Evolutionary conservation across 2,888 invertebrate genomes (phyloP).

Genomic region (Acleris cristana): DNA sequence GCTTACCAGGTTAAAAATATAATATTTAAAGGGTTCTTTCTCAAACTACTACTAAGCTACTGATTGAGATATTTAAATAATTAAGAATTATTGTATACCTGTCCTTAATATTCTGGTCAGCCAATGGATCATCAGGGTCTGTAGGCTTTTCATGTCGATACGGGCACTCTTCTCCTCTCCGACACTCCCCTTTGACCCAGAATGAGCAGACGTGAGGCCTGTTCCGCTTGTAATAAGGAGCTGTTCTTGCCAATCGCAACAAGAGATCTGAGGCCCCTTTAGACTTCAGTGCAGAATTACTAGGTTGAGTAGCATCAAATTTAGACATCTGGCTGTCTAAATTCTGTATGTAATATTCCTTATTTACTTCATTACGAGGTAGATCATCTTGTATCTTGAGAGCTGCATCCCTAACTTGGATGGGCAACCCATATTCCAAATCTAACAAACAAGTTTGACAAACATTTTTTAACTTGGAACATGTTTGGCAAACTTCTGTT

Average conservation of each 20-base stretch:
- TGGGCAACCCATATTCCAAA: conserved; percentile 94
- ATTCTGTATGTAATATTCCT: conserved; percentile 97
- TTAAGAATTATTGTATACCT: conserved; percentile 63
- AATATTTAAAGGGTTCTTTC: no score
- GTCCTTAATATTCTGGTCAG: conserved; percentile 98
- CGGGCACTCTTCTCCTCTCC: conserved; percentile 97
- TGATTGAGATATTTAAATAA: no score
- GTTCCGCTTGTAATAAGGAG: conserved; percentile 97
- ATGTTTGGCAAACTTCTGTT: conserved; percentile 98
- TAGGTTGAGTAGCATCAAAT: conserved; percentile 78
- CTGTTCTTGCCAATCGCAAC: conserved; percentile 94
- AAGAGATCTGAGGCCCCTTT: conserved; percentile 92
- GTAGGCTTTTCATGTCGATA: conserved; percentile 98
- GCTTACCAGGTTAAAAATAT: no score
- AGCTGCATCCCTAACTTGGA: conserved; percentile 95
- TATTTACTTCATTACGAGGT: conserved; percentile 97
- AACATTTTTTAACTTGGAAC: conserved; percentile 96
- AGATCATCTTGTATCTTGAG: conserved; percentile 95
- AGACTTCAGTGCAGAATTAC: conserved; percentile 87
- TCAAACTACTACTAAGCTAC: no score
- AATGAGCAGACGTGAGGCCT: conserved; percentile 98
- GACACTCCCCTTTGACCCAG: conserved; percentile 99
- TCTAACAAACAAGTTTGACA: conserved; percentile 98
- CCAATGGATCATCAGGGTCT: conserved; percentile 97
- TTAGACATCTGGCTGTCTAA: conserved; percentile 89